Conservation (phyloP, 1,140 invertebrate species). For the Rhynchophorus ferrugineus region DNA sequence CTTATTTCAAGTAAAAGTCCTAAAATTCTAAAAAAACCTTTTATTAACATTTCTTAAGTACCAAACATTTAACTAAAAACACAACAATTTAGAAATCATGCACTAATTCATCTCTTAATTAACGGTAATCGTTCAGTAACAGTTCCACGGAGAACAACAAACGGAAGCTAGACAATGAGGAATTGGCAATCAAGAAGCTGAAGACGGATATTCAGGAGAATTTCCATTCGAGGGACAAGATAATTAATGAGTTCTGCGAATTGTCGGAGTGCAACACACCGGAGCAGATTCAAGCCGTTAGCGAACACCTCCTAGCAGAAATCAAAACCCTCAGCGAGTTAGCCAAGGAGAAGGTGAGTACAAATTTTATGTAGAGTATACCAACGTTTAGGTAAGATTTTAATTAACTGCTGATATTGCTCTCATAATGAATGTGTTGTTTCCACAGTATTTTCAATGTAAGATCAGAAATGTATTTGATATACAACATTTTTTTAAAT, state of each 20-base stretch:
- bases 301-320: constrained; percentile 51
- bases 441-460: no score
- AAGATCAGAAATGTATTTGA: no score
- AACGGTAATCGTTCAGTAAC: constrained; percentile 2
- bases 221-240: constrained; percentile 47
- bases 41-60: no score
- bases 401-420: no score
- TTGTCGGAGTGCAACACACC: constrained; percentile 46
- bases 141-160: constrained; percentile 22
- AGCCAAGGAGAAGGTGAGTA: constrained; percentile 52
- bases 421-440: no score
- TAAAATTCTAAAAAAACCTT: no score
- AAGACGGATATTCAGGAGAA: constrained; percentile 47
- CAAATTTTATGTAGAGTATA: no score
- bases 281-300: constrained; percentile 51
- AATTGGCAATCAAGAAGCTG: constrained; percentile 44
- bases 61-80: no score
- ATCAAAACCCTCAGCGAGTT: constrained; percentile 60
- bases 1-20: no score
- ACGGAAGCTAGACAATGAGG: constrained; percentile 31
- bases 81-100: no score
- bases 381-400: no score
- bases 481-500: no score
- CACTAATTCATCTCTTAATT: neutral
- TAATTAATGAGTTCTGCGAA: constrained; percentile 54